Base-by-base conservation (phyloP, 2,113 vertebrate genomes). In the Alligator mississippiensis region DNA sequence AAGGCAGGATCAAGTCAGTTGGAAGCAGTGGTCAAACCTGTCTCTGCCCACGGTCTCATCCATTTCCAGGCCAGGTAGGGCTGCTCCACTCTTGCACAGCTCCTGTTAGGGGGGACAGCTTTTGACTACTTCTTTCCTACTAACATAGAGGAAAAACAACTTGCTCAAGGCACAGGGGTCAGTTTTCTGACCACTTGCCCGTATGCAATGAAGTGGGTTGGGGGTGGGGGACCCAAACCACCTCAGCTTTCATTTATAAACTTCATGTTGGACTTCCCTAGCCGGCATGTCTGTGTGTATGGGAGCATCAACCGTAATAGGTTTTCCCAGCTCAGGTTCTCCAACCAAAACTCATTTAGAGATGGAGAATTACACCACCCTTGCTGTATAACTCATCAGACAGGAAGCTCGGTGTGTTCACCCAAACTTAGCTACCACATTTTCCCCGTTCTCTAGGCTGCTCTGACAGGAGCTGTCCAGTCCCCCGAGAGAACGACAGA, bases 381-480 rank as follows among this genome's bases (percentile, higher is more conserved):
- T 22, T 74, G 34, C 38, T 30, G 21, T 19, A 1, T 1, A 2
- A 16, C 34, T 58, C 11, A 8, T 34, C 10, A 2, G 15, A 78
- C 4, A 6, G 12, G 47, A 7, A 47, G 7, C 68, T 13, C 22
- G 2, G 4, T 11, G 11, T 34, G 5, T 24, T 34, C 9, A 62
- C 19, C 61, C 61, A 72, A 72, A 14, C 34, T 12, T 4, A 9
- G 18, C n/a, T 64, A 62, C 12, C 21, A 5, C 38, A 38, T 22
- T 4, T 17, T 0, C 27, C 82, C 59, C 16, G 70, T 72, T 25
- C 11, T 2, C 28, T 2, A 90, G 91, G 91, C 74, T 5, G 0
- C 84, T 54, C 12, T 83, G 78, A 17, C 70, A 13, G 19, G 54
- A 2, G 28, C 16, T 0, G 1, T 13, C 0, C 70, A 0, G 4